phyloP scores from a whole-genome alignment of 2,797 vertebrate genomes.

The Buceros bicornis region DNA sequence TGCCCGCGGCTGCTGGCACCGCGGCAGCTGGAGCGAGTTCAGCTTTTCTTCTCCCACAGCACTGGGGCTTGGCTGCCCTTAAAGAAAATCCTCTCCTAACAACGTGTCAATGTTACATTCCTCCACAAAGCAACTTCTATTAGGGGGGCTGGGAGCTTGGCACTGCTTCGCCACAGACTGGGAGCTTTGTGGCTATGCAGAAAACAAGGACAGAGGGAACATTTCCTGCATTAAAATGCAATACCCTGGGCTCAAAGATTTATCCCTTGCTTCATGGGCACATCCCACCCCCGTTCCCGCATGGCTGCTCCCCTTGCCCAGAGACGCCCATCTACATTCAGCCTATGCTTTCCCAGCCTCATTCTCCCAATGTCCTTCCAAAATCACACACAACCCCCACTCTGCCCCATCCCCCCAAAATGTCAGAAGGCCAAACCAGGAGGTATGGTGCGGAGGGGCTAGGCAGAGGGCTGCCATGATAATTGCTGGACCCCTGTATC shows the following conservation, averaged over 20 bases:
- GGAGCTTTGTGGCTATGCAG: constrained; percentile 82
- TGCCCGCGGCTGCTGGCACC: constrained; percentile 64
- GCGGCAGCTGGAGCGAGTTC: constrained; percentile 64
- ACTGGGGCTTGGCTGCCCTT: constrained; percentile 81
- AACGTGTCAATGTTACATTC: constrained; percentile 86
- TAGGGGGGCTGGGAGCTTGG: constrained; percentile 80
- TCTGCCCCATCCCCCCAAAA: neutral
- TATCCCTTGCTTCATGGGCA: constrained; percentile 2
- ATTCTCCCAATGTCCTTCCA: neutral
- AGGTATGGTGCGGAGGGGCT: neutral
- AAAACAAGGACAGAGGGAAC: constrained; percentile 76
- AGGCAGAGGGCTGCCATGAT: neutral
- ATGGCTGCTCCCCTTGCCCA: neutral
- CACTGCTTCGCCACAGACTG: constrained; percentile 80
- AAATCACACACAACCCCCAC: neutral
- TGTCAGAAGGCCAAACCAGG: neutral
- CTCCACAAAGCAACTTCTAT: constrained; percentile 85
- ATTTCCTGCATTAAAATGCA: constrained; percentile 85
- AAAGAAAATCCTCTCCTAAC: constrained; percentile 83
- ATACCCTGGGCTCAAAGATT: constrained; percentile 35
- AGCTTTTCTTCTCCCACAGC: constrained; percentile 69
- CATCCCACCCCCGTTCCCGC: neutral
- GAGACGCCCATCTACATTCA: neutral
- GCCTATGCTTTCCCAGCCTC: neutral
- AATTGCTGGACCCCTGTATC: neutral